These are phyloP conservation scores for Cataglyphis rosenhaueri DNA, from an alignment of 2,888 invertebrate species.

Conservation along the genomic window DNA sequence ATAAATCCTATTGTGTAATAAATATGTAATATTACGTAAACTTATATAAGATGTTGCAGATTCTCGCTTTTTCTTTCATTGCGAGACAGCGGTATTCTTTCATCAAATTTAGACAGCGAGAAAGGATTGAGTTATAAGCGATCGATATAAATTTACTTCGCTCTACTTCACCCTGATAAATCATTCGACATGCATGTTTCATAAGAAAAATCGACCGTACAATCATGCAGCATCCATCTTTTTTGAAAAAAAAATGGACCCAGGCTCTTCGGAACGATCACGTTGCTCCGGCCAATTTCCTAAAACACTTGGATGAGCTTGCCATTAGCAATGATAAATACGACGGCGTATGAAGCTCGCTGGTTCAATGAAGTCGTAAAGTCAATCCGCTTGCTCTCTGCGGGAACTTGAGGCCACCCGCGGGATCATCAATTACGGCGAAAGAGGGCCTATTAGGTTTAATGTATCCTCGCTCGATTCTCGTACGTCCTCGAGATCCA, in stretches of 20 bases:
- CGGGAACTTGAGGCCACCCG: constrained; percentile 80
- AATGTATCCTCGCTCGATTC: constrained; percentile 79
- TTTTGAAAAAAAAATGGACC: constrained; percentile 8
- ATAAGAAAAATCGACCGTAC: constrained; percentile 6
- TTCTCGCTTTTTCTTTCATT: background rate
- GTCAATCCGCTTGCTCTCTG: constrained; percentile 70
- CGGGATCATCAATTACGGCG: constrained; percentile 83
- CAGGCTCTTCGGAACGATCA: constrained; percentile 11
- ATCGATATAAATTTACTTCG: background rate
- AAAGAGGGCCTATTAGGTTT: constrained; percentile 81
- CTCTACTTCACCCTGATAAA: constrained; percentile 13
- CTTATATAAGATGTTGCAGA: background rate
- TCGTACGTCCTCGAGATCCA: constrained; percentile 65
- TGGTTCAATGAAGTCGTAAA: constrained; percentile 80
- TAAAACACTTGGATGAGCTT: constrained; percentile 41
- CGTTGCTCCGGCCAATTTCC: constrained; percentile 48
- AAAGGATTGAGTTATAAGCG: constrained; percentile 14
- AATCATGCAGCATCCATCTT: background rate
- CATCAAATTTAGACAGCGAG: background rate
- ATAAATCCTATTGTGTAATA: background rate
- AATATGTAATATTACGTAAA: background rate
- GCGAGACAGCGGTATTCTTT: background rate
- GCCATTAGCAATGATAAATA: constrained; percentile 65
- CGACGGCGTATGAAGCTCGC: constrained; percentile 3
- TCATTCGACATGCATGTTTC: background rate